Conservation (phyloP, 2,797 vertebrate genomes). For the Thalassophryne amazonica region DNA sequence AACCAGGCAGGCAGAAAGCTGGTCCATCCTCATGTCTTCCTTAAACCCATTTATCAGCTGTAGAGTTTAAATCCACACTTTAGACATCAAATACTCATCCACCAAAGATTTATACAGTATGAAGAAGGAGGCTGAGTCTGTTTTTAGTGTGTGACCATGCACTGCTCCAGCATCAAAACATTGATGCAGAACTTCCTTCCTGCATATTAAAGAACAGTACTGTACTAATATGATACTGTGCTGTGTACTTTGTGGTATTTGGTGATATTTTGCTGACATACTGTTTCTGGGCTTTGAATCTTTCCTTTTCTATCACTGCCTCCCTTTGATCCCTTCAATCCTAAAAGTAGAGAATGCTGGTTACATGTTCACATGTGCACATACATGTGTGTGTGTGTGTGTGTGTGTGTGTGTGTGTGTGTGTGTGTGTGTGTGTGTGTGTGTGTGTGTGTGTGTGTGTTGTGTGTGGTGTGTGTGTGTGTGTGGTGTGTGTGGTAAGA, state of each 20-base stretch:
- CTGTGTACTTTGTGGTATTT: background rate
- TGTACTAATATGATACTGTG: too few species aligned
- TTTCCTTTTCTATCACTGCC: conserved; percentile 9
- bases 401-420: background rate
- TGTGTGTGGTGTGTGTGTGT: background rate
- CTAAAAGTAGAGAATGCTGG: too few species aligned
- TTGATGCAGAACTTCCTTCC: too few species aligned
- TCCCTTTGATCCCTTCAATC: conserved; percentile 26
- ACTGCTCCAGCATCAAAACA: too few species aligned
- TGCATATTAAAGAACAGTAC: too few species aligned
- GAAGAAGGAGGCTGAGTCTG: too few species aligned
- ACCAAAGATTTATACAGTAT: too few species aligned
- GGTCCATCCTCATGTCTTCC: too few species aligned
- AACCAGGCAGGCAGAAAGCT: too few species aligned
- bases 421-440: background rate
- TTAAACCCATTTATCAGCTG: too few species aligned
- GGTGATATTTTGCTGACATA: conserved; percentile 1
- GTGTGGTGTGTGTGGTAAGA: background rate
- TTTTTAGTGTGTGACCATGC: too few species aligned
- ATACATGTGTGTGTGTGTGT: conserved; percentile 20
- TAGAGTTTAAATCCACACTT: conserved; percentile 5
- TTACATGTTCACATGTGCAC: conserved; percentile 60
- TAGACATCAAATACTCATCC: too few species aligned
- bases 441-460: conserved; percentile 16
- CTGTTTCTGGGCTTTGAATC: background rate